Evolutionary conservation across 1,140 invertebrate genomes (phyloP), one percentile per base, ranked within the genome.

Genomic region (Samia ricini): DNA sequence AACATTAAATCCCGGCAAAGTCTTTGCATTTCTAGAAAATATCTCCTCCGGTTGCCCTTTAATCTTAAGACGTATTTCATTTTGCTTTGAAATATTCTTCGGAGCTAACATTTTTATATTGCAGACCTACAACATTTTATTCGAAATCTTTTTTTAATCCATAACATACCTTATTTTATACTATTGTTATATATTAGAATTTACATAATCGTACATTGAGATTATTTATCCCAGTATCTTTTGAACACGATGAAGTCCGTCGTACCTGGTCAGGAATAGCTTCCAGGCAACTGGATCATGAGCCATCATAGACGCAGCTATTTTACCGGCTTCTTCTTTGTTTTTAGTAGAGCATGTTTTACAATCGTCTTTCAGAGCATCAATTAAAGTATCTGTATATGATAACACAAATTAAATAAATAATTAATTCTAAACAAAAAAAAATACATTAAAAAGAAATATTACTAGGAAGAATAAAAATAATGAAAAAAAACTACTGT

Each of bases 201-300:
- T 1, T 15, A 42, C 4, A 15, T 1, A 42, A 15, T 1, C 33
- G n/a, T n/a, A 42, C 15, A 42, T 42, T 26, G 3, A 26, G 4
- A 49, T 49, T 49, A 51, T 51, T 62, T 83, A 88, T 75, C 83
- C 81, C 42, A 84, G 55, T 36, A 84, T 72, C 61, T 71, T 74
- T 55, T 87, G 75, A 24, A 82, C 29, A 63, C 72, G 83, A 49
- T 79, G 42, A 22, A 76, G 59, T 20, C 71, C 81, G 58, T 81
- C 76, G 74, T 89, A 86, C 83, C 83, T 88, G 66, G 84, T 87
- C 55, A 88, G 83, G 71, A 89, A 89, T 29, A 83, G 66, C 57
- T 88, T 90, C 87, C 85, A 88, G 0, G 84, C 85, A 0, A 76
- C 72, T 0, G 81, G 19, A 15, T 52, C 51, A 49, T 90, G 82